Conservation (phyloP, 2,113 vertebrate species). For the Steatornis caripensis region DNA sequence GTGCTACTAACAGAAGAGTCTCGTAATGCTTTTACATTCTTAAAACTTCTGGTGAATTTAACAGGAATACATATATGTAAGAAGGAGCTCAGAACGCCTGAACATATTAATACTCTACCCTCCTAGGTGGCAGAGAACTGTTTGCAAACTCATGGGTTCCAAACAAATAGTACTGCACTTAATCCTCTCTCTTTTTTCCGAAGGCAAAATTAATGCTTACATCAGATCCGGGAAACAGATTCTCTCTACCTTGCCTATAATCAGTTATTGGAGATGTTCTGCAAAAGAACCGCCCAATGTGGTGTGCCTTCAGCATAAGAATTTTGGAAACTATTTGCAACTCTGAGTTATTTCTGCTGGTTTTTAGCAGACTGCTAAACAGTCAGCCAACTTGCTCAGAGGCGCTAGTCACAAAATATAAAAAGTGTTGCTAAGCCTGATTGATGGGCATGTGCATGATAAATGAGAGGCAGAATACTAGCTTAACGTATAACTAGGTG, state of each 20-base stretch:
- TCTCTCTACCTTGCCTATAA: background rate
- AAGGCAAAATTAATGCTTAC: background rate
- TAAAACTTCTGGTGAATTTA: background rate
- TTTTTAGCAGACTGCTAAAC: background rate
- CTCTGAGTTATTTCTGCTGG: background rate
- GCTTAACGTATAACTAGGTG: background rate
- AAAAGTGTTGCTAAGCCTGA: background rate
- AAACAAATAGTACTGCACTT: background rate
- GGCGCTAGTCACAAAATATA: background rate
- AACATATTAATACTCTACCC: background rate
- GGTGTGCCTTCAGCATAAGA: background rate
- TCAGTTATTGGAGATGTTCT: background rate
- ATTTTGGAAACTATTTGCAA: background rate
- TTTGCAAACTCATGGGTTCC: background rate
- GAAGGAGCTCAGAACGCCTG: background rate
- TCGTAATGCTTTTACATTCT: background rate
- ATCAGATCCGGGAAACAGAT: background rate
- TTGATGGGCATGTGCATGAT: background rate
- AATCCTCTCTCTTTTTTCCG: background rate
- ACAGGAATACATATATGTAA: background rate
- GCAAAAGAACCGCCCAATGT: background rate
- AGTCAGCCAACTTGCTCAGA: background rate
- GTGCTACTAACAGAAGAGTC: background rate
- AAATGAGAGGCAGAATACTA: background rate
- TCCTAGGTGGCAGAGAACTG: background rate